Evolutionary conservation across 1,140 invertebrate genomes (phyloP).

Genomic region (Holcopasites calliopsidis): DNA sequence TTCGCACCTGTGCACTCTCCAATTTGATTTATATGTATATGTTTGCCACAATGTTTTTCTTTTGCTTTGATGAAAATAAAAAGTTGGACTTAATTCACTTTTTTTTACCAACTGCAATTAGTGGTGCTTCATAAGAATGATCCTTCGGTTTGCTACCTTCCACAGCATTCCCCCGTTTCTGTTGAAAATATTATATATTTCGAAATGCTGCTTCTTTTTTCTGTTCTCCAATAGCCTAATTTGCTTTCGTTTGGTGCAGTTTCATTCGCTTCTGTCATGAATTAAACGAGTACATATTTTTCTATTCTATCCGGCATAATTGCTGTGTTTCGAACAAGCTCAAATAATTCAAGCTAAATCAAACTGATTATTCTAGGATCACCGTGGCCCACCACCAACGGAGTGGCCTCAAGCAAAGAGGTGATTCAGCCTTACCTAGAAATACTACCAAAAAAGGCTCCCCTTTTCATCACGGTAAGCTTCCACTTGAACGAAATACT

Average conservation of each 20-base stretch:
- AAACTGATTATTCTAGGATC: conserved; percentile 65
- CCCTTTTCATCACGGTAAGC: conserved; percentile 85
- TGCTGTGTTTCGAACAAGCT: neutral
- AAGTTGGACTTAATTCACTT: too few species aligned
- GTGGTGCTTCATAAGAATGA: too few species aligned
- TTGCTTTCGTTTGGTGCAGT: neutral
- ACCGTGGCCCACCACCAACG: conserved; percentile 74
- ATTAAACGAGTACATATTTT: neutral
- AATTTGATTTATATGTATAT: neutral
- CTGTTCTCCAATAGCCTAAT: neutral
- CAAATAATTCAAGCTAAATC: conserved; percentile 8
- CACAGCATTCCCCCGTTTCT: too few species aligned
- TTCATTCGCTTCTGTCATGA: neutral
- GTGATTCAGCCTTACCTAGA: conserved; percentile 77
- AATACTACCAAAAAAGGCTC: conserved; percentile 81
- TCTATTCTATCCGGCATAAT: neutral
- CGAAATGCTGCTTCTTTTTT: too few species aligned
- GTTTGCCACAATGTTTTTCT: too few species aligned
- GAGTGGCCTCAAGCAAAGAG: conserved; percentile 69
- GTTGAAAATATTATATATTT: too few species aligned
- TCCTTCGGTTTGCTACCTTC: too few species aligned
- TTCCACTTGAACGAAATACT: neutral
- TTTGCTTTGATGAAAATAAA: too few species aligned
- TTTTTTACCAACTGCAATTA: too few species aligned
- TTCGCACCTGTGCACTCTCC: neutral